These are phyloP conservation scores for Poecilia wingei DNA, from an alignment of 2,797 vertebrate genomes.

Conservation along the genomic window DNA sequence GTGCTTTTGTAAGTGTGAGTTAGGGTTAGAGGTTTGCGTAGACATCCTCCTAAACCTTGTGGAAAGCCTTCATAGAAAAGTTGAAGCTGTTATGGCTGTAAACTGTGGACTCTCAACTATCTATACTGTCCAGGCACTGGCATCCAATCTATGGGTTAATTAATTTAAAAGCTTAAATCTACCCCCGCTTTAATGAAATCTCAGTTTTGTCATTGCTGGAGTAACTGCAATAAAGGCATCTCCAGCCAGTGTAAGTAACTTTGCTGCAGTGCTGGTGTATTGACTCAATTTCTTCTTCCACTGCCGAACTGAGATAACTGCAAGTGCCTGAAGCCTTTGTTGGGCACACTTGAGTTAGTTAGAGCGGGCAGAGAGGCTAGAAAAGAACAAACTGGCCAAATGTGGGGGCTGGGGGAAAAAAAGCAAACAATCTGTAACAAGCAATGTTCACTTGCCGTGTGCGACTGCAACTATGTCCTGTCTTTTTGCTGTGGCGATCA, in stretches of 20 bases:
- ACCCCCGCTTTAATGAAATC: slow-evolving; percentile 1
- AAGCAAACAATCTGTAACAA: not conserved
- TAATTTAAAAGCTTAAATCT: slow-evolving; percentile 5
- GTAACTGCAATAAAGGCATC: not conserved
- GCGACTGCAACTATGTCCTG: slow-evolving; percentile 5
- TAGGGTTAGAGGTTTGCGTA: not conserved
- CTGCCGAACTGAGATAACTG: slow-evolving; percentile 13
- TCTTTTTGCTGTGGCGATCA: not conserved
- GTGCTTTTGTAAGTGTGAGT: not conserved
- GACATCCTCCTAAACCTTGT: not conserved
- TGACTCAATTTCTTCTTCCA: slow-evolving; percentile 5
- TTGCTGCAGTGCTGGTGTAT: slow-evolving; percentile 5
- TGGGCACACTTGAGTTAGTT: slow-evolving; percentile 13
- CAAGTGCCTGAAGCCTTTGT: not conserved
- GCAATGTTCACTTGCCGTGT: slow-evolving; percentile 5
- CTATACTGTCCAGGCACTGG: not conserved
- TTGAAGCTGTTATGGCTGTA: not conserved
- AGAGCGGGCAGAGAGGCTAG: slow-evolving; percentile 1
- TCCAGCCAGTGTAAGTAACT: not conserved
- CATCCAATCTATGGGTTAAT: not conserved
- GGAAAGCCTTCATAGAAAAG: not conserved
- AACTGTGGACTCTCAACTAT: not conserved
- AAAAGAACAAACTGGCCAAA: slow-evolving; percentile 10
- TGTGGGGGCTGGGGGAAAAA: not conserved
- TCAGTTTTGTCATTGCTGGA: not conserved